phyloP scores from a whole-genome alignment of 2,888 invertebrate genomes.

The Sphaerophoria rueppellii region DNA sequence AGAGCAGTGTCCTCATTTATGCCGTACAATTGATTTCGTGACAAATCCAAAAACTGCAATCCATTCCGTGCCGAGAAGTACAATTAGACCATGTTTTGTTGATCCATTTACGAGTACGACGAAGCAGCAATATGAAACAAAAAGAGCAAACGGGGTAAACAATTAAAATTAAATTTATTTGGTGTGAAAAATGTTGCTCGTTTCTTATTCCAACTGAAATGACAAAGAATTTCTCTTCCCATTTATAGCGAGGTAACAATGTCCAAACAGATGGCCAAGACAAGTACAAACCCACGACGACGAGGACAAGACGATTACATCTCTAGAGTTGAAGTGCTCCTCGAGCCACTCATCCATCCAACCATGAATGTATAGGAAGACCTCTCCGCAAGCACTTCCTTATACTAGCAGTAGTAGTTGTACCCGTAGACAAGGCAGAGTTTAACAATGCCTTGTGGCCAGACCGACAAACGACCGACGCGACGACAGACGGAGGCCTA shows the following conservation, averaged over 20 bases:
- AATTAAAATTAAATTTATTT: slow-evolving; percentile 75
- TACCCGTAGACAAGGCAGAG: slow-evolving; percentile 27
- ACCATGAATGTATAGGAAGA: background rate
- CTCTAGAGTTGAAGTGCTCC: background rate
- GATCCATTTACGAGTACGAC: background rate
- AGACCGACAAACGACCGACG: background rate
- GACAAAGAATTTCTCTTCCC: no score
- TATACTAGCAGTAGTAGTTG: background rate
- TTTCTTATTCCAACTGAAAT: background rate
- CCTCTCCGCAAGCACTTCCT: background rate
- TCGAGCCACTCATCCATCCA: slow-evolving; percentile 2
- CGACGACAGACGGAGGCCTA: background rate
- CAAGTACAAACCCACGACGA: slow-evolving; percentile 13
- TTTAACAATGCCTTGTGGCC: slow-evolving; percentile 31
- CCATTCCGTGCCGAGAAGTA: slow-evolving; percentile 34
- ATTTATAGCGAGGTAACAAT: background rate
- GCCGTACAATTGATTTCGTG: slow-evolving; percentile 88
- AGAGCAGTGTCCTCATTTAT: slow-evolving; percentile 81
- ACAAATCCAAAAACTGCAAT: slow-evolving; percentile 86
- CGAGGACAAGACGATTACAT: background rate
- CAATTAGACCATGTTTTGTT: slow-evolving; percentile 78
- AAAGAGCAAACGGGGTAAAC: slow-evolving; percentile 72
- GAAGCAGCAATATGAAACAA: background rate
- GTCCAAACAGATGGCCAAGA: slow-evolving; percentile 35
- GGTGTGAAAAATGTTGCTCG: slow-evolving; percentile 63